A percentile compares a stretch with the other conserved stretches of the same genome.
Evolutionary conservation across 2,113 vertebrate genomes (phyloP).

Genomic region (Herpailurus yagouaroundi): DNA sequence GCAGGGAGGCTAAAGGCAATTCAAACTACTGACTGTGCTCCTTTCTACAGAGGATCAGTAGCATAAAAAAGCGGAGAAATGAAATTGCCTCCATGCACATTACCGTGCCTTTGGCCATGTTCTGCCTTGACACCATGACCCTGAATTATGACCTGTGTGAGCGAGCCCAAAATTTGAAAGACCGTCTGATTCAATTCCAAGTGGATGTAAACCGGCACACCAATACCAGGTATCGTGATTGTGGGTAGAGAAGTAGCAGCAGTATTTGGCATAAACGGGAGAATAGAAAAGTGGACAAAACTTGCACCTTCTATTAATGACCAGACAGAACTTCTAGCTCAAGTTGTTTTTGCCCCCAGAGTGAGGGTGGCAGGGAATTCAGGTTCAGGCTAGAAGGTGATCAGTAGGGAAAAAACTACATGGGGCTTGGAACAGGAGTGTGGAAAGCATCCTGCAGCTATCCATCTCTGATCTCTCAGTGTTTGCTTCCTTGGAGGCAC

Average conservation of each 20-base stretch:
- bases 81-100: conserved; percentile 90
- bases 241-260: not conserved
- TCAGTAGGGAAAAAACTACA: not conserved
- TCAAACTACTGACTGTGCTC: conserved; percentile 8
- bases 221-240: conserved; percentile 87
- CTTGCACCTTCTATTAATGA: not conserved
- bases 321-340: not conserved
- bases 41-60: conserved; percentile 88
- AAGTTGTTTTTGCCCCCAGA: not conserved
- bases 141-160: conserved; percentile 91
- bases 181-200: conserved; percentile 87
- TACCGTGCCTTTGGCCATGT: conserved; percentile 91
- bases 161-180: conserved; percentile 86
- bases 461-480: not conserved
- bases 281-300: not conserved
- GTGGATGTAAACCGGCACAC: conserved; percentile 89
- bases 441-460: not conserved
- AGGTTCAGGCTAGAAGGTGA: not conserved
- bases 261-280: not conserved
- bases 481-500: not conserved
- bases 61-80: conserved; percentile 84
- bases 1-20: not conserved
- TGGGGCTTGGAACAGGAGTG: not conserved
- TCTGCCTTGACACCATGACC: conserved; percentile 89
- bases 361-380: not conserved